Conservation (phyloP, 2,888 invertebrate genomes). For the Drepanosiphum platanoidis region DNA sequence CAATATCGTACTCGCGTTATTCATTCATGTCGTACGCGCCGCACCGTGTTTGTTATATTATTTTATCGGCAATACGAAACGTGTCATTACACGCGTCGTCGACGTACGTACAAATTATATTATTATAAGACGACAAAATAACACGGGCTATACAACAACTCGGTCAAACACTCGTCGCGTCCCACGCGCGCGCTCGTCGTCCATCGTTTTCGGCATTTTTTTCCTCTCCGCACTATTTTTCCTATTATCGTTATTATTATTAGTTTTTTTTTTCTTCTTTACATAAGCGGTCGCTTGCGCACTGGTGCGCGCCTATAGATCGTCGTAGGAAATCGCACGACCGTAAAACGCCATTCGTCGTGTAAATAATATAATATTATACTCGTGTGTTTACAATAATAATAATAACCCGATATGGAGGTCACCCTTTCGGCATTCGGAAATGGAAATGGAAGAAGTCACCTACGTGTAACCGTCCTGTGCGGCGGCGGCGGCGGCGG, state of each 20-base stretch:
- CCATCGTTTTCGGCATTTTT: background rate
- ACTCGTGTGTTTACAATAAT: background rate
- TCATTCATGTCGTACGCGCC: background rate
- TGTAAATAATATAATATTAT: background rate
- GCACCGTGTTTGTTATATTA: background rate
- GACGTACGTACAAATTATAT: no score
- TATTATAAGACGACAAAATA: background rate
- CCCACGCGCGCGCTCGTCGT: background rate
- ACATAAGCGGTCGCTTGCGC: background rate
- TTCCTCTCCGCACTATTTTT: background rate
- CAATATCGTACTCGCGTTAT: no score
- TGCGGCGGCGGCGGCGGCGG: background rate
- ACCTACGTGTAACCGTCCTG: slow-evolving; percentile 19
- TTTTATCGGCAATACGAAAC: background rate
- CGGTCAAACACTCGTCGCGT: slow-evolving; percentile 23
- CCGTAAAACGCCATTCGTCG: background rate
- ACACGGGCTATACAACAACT: background rate
- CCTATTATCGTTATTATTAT: background rate
- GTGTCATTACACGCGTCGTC: background rate
- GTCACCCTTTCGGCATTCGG: slow-evolving; percentile 42
- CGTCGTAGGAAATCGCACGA: background rate
- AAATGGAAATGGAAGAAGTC: slow-evolving; percentile 51
- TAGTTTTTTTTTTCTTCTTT: background rate
- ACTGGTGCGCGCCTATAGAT: slow-evolving; percentile 23
- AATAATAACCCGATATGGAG: slow-evolving; percentile 46